A percentile compares a stretch with the other conserved stretches of the same genome.
Evolutionary conservation across 2,888 invertebrate species (phyloP).

Genomic region (Stenoptilia bipunctidactyla): DNA sequence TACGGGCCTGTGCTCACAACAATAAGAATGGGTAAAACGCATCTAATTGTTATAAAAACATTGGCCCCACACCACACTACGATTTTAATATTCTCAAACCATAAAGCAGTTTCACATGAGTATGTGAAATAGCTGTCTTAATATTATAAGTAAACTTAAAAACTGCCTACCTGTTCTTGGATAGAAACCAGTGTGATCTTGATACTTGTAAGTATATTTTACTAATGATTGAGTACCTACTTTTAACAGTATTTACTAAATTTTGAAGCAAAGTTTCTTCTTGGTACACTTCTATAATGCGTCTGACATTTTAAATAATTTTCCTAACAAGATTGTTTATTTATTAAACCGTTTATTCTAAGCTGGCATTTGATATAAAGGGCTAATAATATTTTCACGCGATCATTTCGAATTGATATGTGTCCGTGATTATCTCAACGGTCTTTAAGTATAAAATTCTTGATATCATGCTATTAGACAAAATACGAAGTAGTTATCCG

Average conservation of each 20-base stretch:
- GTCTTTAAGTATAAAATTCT: no score
- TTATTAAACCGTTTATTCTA: no score
- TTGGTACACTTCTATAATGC: no score
- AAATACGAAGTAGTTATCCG: slow-evolving; percentile 43
- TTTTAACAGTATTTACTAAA: no score
- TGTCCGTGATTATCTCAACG: no score
- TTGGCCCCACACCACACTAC: slow-evolving; percentile 46
- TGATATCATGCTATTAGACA: slow-evolving; percentile 62
- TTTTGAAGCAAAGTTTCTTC: no score
- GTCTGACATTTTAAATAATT: no score
- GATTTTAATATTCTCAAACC: slow-evolving; percentile 67
- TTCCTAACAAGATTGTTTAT: no score
- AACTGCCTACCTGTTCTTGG: slow-evolving; percentile 20
- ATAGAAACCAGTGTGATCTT: not conserved
- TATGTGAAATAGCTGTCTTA: slow-evolving; percentile 70
- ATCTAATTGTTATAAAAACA: slow-evolving; percentile 69
- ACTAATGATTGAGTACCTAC: no score
- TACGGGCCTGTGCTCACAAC: slow-evolving; percentile 21
- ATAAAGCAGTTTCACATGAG: slow-evolving; percentile 66
- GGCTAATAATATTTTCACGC: no score
- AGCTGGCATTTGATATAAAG: no score
- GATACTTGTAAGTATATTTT: not conserved
- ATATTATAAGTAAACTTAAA: slow-evolving; percentile 69
- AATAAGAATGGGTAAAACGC: slow-evolving; percentile 58
- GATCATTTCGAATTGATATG: no score